Base-by-base conservation (phyloP, 2,113 vertebrate genomes). In the Leucosticte australis region DNA sequence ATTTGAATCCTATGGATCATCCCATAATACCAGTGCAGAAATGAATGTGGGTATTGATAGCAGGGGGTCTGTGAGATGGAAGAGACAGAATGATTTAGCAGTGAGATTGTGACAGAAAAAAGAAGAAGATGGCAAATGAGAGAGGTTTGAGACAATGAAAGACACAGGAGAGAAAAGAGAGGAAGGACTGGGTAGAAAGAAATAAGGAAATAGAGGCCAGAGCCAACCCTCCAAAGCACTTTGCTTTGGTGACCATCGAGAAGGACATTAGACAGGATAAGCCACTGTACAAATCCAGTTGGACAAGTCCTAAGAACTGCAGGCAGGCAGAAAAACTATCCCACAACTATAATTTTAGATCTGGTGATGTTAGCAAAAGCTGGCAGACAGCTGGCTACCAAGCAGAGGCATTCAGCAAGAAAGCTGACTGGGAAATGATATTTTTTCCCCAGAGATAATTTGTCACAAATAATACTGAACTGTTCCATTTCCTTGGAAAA, bases 301-400 rank as follows among this genome's bases (percentile, higher is more conserved):
- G 75, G 69, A 75, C 69, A 78, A 64, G 31, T 71, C 35, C 68
- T 64, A 7, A 73, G 65, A 91, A 65, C 7, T 46, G 56, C 69
- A 89, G 37, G 3, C 59, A 86, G 49, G 67, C 53, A 92, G 75
- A 37, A 62, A 85, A 87, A 30, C 75, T 80, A 14, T 76, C 57
- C 52, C 69, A 88, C 24, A 56, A 46, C 64, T 89, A 23, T 78
- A 83, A 95, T 93, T 93, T 93, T 89, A 94, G 65, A 91, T 89
- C 26, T 85, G 70, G 87, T 57, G 84, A 69, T 62, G 84, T 65
- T 89, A 94, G 80, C 76, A 92, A 28, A 84, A 91, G 77, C 41
- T 91, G 87, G 27, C 89, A 89, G 89, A 22, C 81, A 95, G 84
- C 65, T 95, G 83, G 81, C 83, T 87, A 55, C 85, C 60, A 82